A percentile compares a stretch with the other conserved stretches of the same genome.
These are phyloP conservation scores for Cataglyphis cursor DNA, from an alignment of 2,888 invertebrate species.

Conservation along the genomic window DNA sequence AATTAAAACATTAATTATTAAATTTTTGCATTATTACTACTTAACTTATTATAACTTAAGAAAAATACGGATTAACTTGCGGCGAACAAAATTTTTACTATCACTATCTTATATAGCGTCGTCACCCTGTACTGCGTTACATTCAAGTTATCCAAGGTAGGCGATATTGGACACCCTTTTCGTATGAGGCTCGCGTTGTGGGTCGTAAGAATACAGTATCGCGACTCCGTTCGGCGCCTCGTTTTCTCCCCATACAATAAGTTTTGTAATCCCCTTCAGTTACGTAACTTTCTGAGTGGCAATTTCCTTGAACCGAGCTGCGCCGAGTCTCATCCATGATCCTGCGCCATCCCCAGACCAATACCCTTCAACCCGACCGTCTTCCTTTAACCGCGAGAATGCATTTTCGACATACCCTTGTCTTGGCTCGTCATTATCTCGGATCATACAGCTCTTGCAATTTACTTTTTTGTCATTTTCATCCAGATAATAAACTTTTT, in stretches of 20 bases:
- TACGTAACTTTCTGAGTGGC: slow-evolving; percentile 76
- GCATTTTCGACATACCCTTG: slow-evolving; percentile 44
- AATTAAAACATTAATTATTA: not conserved
- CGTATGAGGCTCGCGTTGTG: slow-evolving; percentile 42
- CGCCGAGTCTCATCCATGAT: slow-evolving; percentile 57
- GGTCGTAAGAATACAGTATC: slow-evolving; percentile 49
- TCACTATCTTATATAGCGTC: not conserved
- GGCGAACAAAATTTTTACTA: not conserved
- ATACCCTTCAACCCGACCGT: slow-evolving; percentile 30
- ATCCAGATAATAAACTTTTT: slow-evolving; percentile 18
- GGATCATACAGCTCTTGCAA: slow-evolving; percentile 1
- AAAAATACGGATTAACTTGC: not conserved
- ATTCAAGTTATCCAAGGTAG: not conserved
- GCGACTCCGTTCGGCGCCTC: slow-evolving; percentile 61
- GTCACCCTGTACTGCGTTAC: not conserved
- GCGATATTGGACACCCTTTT: slow-evolving; percentile 26
- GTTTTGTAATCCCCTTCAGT: slow-evolving; percentile 76
- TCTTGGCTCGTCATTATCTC: slow-evolving; percentile 32
- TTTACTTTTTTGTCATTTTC: slow-evolving; percentile 17
- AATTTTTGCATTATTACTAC: not conserved
- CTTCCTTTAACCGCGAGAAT: slow-evolving; percentile 42
- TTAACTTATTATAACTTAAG: not conserved
- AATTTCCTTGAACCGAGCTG: slow-evolving; percentile 69
- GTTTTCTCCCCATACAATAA: slow-evolving; percentile 71
- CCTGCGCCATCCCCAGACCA: slow-evolving; percentile 17